Conservation (phyloP, 2,797 vertebrate species). For the Coregonus sp. region DNA sequence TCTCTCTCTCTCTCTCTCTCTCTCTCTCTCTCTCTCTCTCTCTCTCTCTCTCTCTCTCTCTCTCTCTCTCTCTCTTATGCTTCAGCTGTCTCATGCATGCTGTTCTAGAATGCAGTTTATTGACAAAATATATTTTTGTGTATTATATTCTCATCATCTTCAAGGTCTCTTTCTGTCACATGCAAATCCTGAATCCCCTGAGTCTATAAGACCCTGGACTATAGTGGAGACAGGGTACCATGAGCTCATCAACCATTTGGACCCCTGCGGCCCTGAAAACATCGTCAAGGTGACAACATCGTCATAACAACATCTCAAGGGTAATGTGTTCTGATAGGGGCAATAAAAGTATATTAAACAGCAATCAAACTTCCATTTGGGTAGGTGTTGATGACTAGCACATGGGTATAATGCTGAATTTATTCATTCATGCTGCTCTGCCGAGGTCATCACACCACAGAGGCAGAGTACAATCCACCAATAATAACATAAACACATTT, state of each 20-base stretch:
- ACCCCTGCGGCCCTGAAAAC: not conserved
- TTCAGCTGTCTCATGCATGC: not conserved
- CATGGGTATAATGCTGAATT: slow-evolving; percentile 3
- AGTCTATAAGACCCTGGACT: not conserved
- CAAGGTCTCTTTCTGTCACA: not conserved
- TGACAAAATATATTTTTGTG: not conserved
- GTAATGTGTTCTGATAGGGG: slow-evolving; percentile 51
- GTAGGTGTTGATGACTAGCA: slow-evolving; percentile 24
- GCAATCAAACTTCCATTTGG: slow-evolving; percentile 54
- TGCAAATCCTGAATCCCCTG: not conserved
- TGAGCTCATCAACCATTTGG: slow-evolving; percentile 21
- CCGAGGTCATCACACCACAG: not conserved
- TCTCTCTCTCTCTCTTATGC: slow-evolving; percentile 4
- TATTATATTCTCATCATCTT: not conserved
- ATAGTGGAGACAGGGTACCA: not conserved
- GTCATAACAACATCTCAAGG: slow-evolving; percentile 31
- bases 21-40: not conserved
- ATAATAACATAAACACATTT: slow-evolving; percentile 1
- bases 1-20: too few relatives aligned
- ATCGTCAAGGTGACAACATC: slow-evolving; percentile 1
- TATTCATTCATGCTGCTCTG: slow-evolving; percentile 20
- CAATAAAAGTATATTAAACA: slow-evolving; percentile 46
- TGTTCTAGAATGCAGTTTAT: not conserved
- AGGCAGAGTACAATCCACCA: slow-evolving; percentile 14
- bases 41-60: slow-evolving; percentile 1